Percentiles rank a stretch among this genome's conserved stretches.
Conservation (phyloP, 2,888 invertebrate species). For the Syrista parreyssii region DNA sequence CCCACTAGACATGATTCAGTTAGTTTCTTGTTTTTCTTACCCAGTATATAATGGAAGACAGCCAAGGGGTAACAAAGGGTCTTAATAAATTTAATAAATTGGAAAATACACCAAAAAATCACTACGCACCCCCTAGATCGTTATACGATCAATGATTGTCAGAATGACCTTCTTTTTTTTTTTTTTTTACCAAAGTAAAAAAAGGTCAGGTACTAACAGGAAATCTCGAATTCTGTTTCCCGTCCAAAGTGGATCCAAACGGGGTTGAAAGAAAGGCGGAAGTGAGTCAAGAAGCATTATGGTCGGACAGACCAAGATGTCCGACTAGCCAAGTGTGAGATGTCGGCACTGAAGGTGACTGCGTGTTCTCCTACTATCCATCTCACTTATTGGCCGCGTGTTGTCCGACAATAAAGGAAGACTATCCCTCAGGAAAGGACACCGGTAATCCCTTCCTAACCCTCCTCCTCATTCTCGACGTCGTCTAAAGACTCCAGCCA, state of each 20-base stretch:
- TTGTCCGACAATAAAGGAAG: slow-evolving; percentile 17
- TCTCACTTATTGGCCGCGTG: slow-evolving; percentile 16
- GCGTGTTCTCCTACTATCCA: slow-evolving; percentile 9
- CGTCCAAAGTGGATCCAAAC: not conserved
- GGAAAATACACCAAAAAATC: not conserved
- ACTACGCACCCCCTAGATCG: not conserved
- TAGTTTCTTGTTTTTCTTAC: not conserved
- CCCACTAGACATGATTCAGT: not conserved
- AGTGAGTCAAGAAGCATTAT: not conserved
- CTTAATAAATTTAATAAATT: not conserved
- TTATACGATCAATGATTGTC: not conserved
- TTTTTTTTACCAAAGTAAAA: not conserved
- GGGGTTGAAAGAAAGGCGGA: not conserved
- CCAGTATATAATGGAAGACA: not conserved
- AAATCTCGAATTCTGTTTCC: not conserved
- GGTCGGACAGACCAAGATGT: not conserved
- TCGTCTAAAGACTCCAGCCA: slow-evolving; percentile 11
- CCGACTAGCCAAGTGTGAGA: not conserved
- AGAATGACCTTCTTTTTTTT: not conserved
- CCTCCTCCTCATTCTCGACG: slow-evolving; percentile 4
- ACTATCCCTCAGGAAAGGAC: slow-evolving; percentile 17
- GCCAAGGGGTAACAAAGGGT: not conserved
- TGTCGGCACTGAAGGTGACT: not conserved
- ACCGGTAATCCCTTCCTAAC: slow-evolving; percentile 17
- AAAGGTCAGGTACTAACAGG: not conserved